Conservation (phyloP, 2,888 invertebrate species). For the Ectropis crepuscularia region DNA sequence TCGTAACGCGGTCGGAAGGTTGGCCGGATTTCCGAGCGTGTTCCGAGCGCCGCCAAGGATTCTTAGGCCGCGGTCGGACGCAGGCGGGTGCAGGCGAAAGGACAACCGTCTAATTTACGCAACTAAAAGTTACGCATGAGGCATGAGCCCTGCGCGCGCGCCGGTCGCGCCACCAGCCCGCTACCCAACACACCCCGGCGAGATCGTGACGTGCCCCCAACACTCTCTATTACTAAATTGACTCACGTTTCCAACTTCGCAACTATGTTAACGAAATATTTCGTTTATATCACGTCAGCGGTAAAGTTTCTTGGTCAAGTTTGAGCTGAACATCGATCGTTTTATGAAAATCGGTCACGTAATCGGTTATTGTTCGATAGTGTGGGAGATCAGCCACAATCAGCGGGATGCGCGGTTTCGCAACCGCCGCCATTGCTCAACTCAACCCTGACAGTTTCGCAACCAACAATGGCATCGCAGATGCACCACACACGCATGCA, state of each 20-base stretch:
- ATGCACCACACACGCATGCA: conserved; percentile 82
- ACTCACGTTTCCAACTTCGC: conserved; percentile 76
- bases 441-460: conserved; percentile 83
- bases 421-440: conserved; percentile 77
- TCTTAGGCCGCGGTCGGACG: conserved; percentile 74
- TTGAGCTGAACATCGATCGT: conserved; percentile 46
- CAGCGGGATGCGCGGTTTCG: conserved; percentile 80
- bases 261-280: conserved; percentile 73
- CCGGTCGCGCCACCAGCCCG: conserved; percentile 37
- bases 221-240: conserved; percentile 70
- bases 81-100: conserved; percentile 62
- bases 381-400: conserved; percentile 77
- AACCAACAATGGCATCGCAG: conserved; percentile 80
- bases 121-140: conserved; percentile 57
- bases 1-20: conserved; percentile 84
- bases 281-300: conserved; percentile 62
- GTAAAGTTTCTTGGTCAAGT: conserved; percentile 69
- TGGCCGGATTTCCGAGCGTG: conserved; percentile 85
- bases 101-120: conserved; percentile 67
- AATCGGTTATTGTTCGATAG: conserved; percentile 32
- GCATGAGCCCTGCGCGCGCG: conserved; percentile 48
- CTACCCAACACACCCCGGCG: conserved; percentile 49
- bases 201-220: conserved; percentile 62
- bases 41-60: conserved; percentile 82
- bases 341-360: conserved; percentile 11